A percentile compares a stretch with the other conserved stretches of the same genome.
These are phyloP conservation scores for Chelmon rostratus DNA, from an alignment of 2,797 vertebrate genomes.

Conservation along the genomic window DNA sequence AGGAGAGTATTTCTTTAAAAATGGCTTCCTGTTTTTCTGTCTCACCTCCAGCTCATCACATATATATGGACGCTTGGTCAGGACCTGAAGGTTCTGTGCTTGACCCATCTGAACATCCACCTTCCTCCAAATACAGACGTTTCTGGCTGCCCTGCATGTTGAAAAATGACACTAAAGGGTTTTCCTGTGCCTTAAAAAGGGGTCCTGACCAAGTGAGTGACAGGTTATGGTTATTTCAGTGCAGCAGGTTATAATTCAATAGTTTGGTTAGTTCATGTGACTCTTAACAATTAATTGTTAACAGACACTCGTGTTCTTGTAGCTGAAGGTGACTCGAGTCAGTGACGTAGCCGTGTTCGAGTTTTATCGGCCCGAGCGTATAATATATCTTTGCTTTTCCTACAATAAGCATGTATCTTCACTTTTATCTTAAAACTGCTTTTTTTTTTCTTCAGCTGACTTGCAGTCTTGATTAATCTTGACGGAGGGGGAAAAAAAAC, in stretches of 20 bases:
- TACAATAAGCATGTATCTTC: constrained; percentile 47
- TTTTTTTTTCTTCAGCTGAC: constrained; percentile 65
- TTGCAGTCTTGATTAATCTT: constrained; percentile 72
- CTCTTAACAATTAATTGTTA: background rate
- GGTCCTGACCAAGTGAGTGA: too few relatives aligned
- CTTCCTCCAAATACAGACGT: too few relatives aligned
- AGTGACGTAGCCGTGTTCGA: constrained; percentile 25
- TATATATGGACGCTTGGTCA: too few relatives aligned
- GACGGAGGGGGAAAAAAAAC: constrained; percentile 58
- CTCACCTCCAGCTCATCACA: too few relatives aligned
- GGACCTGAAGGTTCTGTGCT: too few relatives aligned
- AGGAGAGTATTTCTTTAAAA: background rate
- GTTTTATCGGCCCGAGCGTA: constrained; percentile 32
- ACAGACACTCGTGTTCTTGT: background rate
- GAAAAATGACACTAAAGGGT: too few relatives aligned
- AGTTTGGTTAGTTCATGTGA: background rate
- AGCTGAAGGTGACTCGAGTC: constrained; percentile 29
- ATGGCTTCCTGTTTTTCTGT: background rate
- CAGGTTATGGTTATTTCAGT: background rate
- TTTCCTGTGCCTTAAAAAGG: too few relatives aligned
- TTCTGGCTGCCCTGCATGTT: too few relatives aligned
- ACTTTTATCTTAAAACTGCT: constrained; percentile 55
- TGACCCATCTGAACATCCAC: too few relatives aligned
- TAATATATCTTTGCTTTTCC: constrained; percentile 21
- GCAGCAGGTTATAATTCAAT: background rate